These are phyloP conservation scores for Centropyge bicolor DNA, from an alignment of 2,797 vertebrate species.

Conservation along the genomic window DNA sequence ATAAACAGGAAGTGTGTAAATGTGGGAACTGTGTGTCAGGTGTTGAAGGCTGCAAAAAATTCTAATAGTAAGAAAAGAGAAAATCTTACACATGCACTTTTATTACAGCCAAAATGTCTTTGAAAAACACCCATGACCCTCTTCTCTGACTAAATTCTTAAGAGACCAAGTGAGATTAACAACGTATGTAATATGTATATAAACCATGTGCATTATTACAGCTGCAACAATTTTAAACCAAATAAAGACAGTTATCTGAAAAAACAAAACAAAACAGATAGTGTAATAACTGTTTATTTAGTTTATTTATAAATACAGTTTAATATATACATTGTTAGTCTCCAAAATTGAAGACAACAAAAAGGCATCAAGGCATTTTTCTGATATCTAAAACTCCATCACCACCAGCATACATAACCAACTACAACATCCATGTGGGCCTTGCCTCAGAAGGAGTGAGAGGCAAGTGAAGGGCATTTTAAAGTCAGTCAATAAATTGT, in stretches of 20 bases:
- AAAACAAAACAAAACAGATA: constrained; percentile 25
- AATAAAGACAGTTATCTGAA: background rate
- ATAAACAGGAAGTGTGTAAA: background rate
- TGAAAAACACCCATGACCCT: background rate
- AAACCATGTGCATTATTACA: background rate
- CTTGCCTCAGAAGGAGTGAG: constrained; percentile 41
- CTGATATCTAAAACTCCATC: constrained; percentile 81
- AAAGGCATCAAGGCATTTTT: constrained; percentile 90
- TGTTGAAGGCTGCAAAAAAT: background rate
- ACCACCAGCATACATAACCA: constrained; percentile 68
- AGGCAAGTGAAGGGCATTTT: constrained; percentile 56
- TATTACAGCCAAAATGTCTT: background rate
- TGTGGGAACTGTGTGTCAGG: background rate
- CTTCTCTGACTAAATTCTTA: background rate
- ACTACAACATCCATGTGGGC: constrained; percentile 67
- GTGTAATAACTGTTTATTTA: constrained; percentile 78
- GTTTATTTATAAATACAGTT: constrained; percentile 88
- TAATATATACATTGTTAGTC: constrained; percentile 84
- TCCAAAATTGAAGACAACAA: constrained; percentile 84
- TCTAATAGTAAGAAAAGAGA: background rate
- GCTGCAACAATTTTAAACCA: background rate
- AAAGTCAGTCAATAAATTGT: constrained; percentile 44
- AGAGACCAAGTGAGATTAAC: background rate
- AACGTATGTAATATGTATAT: too few relatives aligned
- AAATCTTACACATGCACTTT: background rate